Base-by-base conservation (phyloP, 2,797 vertebrate genomes). In the Channallabes apus region DNA sequence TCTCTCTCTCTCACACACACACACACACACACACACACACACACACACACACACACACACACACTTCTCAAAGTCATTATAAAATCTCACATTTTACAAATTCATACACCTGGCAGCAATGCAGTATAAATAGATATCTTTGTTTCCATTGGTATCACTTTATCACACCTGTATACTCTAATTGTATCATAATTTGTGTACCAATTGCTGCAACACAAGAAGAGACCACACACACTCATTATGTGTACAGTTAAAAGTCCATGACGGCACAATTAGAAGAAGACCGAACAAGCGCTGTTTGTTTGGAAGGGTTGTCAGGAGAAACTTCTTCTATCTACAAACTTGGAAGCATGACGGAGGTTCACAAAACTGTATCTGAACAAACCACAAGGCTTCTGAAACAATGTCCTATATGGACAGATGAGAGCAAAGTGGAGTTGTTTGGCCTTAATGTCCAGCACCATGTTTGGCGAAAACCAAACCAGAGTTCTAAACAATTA, bases 21-120 rank as follows among this genome's bases (percentile, higher is more conserved):
- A 84, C 75, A 83, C 54, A n/a, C 68, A 82, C 72, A 56, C 41
- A 62, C 46, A 18, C 65, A 81, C 75, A 86, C 68, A 72, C 68
- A 68, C 69, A 69, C 69, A 46, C 59, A 78, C 79, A 58, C 86
- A 62, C 27, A 78, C 67, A 62, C 72, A 75, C 58, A 46, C 38
- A 73, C 68, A 67, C 82, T 67, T 80, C 76, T 56, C 91, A 89
- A 89, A 83, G 38, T 64, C 38, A 64, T 22, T 59, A 73, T 24
- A 59, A 82, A 75, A 89, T 88, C 78, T 72, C 18, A 41, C 20
- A 46, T 65, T 65, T 27, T 29, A 81, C n/a, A 54, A 38, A 80
- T 29, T 46, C 61, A 46, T 38, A 67, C 61, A 80, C n/a, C 17
- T 80, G 24, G 38, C 27, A 27, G 15, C 78, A 46, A 1, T 64